Base-by-base conservation (phyloP, 2,888 invertebrate species). In the Diloba caeruleocephala region DNA sequence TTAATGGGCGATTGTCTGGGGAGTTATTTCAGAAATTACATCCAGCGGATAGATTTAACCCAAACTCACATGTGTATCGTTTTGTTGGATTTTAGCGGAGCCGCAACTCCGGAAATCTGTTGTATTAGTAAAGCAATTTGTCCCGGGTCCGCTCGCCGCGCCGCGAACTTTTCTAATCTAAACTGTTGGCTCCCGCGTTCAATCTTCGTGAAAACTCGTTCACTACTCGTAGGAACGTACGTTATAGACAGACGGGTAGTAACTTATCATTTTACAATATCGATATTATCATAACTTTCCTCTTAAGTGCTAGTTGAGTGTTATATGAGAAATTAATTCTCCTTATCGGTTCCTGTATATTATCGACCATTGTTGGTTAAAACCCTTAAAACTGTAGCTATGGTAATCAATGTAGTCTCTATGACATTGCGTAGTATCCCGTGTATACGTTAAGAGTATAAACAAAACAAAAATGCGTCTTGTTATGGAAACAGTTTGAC, bases 111-210 rank as follows among this genome's bases (percentile, higher is more conserved):
- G 74, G 80, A 87, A 89, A 89, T 90, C 84, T 90, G 89, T 89
- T 89, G 88, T 89, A 89, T 90, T 90, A 91, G 87, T 86, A 82
- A 88, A 90, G 89, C 89, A 90, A 91, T 92, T 91, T 91, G 89
- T 90, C 84, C 82, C 59, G 73, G 79, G 76, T 75, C 76, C 74
- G 81, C 77, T 76, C 74, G 79, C 76, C 75, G 67, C 63, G 71
- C 61, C 79, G 77, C 79, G 78, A 92, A 92, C 91, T 92, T 92
- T 92, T 92, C 91, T 91, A 89, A 92, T 92, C 90, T 90, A 91
- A 91, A 90, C 88, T 89, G 87, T 81, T 87, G 79, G 82, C 78
- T 74, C 74, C 77, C 81, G 79, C 78, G 81, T 84, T 84, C 87
- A 79, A 85, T 87, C 87, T 86, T 86, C 78, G 78, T 67, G 77